These are phyloP conservation scores for Fistularia tabacaria DNA, from an alignment of 2,797 vertebrate genomes.

Conservation along the genomic window DNA sequence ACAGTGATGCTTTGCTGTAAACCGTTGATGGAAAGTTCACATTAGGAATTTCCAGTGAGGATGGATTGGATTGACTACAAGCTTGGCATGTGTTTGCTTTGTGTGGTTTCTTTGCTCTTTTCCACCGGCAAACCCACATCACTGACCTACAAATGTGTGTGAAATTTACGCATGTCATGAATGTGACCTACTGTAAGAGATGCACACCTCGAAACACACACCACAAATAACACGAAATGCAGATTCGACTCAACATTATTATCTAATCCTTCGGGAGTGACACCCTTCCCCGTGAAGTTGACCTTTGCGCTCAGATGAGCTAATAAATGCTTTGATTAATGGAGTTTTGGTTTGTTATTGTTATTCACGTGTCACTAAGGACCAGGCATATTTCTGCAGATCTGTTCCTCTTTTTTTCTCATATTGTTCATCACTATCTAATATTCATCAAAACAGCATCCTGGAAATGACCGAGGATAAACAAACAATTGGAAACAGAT, in stretches of 20 bases:
- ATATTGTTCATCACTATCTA: background rate
- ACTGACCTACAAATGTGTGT: slow-evolving; percentile 61
- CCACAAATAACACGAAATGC: background rate
- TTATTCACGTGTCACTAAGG: too few relatives aligned
- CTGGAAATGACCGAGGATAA: slow-evolving; percentile 3
- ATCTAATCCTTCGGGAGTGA: too few relatives aligned
- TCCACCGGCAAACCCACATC: slow-evolving; percentile 22
- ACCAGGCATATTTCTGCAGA: too few relatives aligned
- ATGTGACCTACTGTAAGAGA: slow-evolving; percentile 32
- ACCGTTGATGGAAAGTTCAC: slow-evolving; percentile 55
- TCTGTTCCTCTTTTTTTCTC: too few relatives aligned
- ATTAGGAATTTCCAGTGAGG: slow-evolving; percentile 57
- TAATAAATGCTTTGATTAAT: too few relatives aligned
- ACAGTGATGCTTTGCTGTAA: slow-evolving; percentile 5
- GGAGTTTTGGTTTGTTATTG: too few relatives aligned
- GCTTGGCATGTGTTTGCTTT: slow-evolving; percentile 33
- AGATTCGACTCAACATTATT: background rate
- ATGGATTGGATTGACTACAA: slow-evolving; percentile 34
- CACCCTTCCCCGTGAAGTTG: too few relatives aligned
- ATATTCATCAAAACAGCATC: slow-evolving; percentile 2
- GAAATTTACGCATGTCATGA: slow-evolving; percentile 33
- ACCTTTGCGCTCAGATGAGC: too few relatives aligned
- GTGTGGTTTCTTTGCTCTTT: slow-evolving; percentile 25
- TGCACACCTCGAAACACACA: slow-evolving; percentile 18
- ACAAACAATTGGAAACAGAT: slow-evolving; percentile 20